phyloP scores from a whole-genome alignment of 2,888 invertebrate species.

The Apantesis nais region DNA sequence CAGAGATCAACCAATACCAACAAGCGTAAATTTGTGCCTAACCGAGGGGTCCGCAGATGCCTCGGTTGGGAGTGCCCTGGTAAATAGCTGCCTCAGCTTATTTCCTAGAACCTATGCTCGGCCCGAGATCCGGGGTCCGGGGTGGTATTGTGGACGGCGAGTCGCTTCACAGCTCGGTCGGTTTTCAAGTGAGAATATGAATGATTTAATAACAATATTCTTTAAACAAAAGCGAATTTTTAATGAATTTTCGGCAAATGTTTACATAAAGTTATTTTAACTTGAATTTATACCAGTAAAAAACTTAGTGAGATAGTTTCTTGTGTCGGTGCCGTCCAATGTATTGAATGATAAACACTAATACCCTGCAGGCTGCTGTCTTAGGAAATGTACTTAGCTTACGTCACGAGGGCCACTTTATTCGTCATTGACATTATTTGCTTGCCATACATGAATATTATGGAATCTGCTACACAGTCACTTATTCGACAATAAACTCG shows the following conservation, averaged over 20 bases:
- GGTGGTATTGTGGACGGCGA: too few relatives aligned
- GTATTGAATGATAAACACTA: slow-evolving; percentile 45
- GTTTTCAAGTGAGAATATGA: background rate
- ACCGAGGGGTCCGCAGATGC: too few relatives aligned
- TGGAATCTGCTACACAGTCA: background rate
- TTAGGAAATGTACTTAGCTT: slow-evolving; percentile 44
- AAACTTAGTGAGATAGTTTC: slow-evolving; percentile 41
- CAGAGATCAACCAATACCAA: too few relatives aligned
- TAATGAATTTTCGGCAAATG: slow-evolving; percentile 14
- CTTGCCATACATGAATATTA: background rate
- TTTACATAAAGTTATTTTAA: slow-evolving; percentile 42
- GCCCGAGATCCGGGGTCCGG: too few relatives aligned
- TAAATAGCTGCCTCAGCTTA: too few relatives aligned
- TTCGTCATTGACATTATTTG: background rate
- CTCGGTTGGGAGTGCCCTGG: too few relatives aligned
- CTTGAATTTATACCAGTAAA: slow-evolving; percentile 38
- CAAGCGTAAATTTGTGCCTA: too few relatives aligned
- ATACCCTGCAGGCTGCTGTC: slow-evolving; percentile 41
- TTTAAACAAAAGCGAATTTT: background rate
- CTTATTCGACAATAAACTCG: background rate
- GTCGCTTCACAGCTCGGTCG: too few relatives aligned
- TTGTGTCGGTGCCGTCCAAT: slow-evolving; percentile 39
- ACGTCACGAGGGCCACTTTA: slow-evolving; percentile 22
- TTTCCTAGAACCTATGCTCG: too few relatives aligned
- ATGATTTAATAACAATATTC: background rate